phyloP scores from a whole-genome alignment of 2,113 vertebrate species.

The Diadophis punctatus region DNA sequence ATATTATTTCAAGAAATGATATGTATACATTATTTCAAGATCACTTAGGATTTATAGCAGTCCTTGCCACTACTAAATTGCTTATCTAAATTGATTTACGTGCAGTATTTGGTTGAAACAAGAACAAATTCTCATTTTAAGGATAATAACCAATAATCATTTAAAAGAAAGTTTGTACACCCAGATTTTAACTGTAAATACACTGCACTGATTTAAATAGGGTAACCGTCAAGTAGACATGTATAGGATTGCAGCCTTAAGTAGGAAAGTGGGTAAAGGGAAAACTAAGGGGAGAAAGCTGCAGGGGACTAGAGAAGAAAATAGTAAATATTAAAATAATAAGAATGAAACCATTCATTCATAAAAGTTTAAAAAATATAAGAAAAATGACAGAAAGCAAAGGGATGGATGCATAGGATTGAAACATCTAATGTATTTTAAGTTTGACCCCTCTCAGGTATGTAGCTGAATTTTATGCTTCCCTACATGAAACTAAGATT shows the following conservation, averaged over 20 bases:
- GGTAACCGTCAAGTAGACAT: neutral
- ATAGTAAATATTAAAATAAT: neutral
- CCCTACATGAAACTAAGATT: neutral
- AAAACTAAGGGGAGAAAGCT: neutral
- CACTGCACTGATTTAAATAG: neutral
- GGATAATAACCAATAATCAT: neutral
- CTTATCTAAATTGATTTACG: neutral
- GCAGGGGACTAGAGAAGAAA: neutral
- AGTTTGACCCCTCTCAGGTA: neutral
- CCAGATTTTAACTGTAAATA: neutral
- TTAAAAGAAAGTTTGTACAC: neutral
- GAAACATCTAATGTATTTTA: neutral
- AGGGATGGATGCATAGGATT: neutral
- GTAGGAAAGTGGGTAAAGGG: neutral
- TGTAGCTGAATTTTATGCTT: neutral
- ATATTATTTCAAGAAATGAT: neutral
- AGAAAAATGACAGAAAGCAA: neutral
- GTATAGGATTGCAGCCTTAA: neutral
- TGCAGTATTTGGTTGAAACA: neutral
- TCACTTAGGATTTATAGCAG: neutral
- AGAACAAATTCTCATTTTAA: neutral
- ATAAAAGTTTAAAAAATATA: neutral
- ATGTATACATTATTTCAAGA: neutral
- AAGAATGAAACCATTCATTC: neutral
- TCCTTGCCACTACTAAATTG: neutral